Percentiles rank a stretch among this genome's conserved stretches.
Conservation (phyloP, 2,113 vertebrate genomes). For the Anguilla rostrata region DNA sequence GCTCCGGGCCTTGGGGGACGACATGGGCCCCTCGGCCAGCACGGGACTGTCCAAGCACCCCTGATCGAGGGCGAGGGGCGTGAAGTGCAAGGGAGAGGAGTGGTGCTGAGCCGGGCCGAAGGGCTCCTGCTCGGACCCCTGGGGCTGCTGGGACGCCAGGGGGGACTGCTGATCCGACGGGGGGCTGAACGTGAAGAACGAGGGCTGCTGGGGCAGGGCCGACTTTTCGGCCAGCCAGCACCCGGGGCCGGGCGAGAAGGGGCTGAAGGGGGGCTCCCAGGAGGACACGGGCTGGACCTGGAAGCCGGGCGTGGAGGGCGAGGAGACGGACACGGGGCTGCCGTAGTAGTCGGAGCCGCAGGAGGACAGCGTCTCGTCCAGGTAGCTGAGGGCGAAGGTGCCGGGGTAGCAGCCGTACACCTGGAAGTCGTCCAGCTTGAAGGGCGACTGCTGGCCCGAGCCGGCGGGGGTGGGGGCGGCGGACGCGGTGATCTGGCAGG, state of each 20-base stretch:
- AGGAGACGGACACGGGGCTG: conserved; percentile 81
- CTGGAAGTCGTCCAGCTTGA: conserved; percentile 90
- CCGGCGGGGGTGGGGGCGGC: conserved; percentile 53
- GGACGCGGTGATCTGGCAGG: conserved; percentile 77
- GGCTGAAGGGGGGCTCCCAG: conserved; percentile 85
- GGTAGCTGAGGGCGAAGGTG: conserved; percentile 71
- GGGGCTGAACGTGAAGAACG: conserved; percentile 81
- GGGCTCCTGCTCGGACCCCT: conserved; percentile 65
- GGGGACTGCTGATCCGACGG: conserved; percentile 62
- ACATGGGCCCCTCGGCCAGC: conserved; percentile 58
- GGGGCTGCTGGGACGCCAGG: conserved; percentile 54
- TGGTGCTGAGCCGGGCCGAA: conserved; percentile 69
- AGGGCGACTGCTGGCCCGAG: conserved; percentile 67
- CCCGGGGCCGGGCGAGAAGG: conserved; percentile 71
- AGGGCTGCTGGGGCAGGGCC: conserved; percentile 64
- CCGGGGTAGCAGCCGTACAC: conserved; percentile 89
- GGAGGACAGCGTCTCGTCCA: conserved; percentile 86
- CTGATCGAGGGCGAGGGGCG: conserved; percentile 65
- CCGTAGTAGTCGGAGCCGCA: conserved; percentile 89
- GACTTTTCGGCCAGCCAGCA: conserved; percentile 71
- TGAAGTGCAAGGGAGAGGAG: conserved; percentile 58
- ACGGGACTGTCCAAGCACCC: conserved; percentile 64
- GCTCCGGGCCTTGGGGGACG: conserved; percentile 67
- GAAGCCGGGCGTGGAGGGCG: conserved; percentile 78
- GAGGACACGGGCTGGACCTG: conserved; percentile 69